Conservation (phyloP, 2,888 invertebrate species). For the Apodemia zela region DNA sequence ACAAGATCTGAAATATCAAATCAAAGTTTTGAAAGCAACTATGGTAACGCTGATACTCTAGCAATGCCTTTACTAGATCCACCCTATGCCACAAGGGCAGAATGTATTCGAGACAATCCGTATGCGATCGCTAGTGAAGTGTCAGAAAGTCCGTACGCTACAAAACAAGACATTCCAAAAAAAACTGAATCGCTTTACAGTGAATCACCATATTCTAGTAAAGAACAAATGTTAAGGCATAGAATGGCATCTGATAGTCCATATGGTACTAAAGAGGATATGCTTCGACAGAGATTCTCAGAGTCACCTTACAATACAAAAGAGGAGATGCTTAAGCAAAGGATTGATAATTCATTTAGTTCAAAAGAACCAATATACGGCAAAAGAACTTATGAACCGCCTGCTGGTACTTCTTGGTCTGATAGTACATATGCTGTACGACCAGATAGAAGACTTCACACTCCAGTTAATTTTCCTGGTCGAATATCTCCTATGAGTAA, state of each 20-base stretch:
- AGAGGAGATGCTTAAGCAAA: constrained; percentile 70
- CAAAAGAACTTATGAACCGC: constrained; percentile 71
- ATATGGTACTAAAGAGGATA: constrained; percentile 74
- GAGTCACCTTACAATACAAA: constrained; percentile 75
- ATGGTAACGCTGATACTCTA: constrained; percentile 61
- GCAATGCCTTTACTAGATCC: constrained; percentile 66
- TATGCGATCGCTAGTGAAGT: constrained; percentile 41
- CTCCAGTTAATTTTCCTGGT: constrained; percentile 61
- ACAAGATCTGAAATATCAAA: constrained; percentile 65
- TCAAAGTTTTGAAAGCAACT: constrained; percentile 68
- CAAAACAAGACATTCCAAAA: constrained; percentile 46
- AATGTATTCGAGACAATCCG: constrained; percentile 43
- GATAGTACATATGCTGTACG: constrained; percentile 64
- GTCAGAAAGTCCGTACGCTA: constrained; percentile 40
- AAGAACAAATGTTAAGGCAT: constrained; percentile 66
- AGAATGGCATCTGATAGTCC: constrained; percentile 64
- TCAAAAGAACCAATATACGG: constrained; percentile 64
- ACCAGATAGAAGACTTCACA: constrained; percentile 66
- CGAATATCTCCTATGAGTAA: constrained; percentile 66
- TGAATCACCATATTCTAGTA: constrained; percentile 71
- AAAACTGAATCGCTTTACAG: constrained; percentile 57
- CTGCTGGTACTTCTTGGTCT: constrained; percentile 62
- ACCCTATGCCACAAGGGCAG: constrained; percentile 53
- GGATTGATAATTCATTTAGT: constrained; percentile 56
- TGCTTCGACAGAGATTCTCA: constrained; percentile 72